A percentile compares a stretch with the other conserved stretches of the same genome.
phyloP scores from a whole-genome alignment of 2,113 vertebrate species.

The Callionymus lyra region DNA sequence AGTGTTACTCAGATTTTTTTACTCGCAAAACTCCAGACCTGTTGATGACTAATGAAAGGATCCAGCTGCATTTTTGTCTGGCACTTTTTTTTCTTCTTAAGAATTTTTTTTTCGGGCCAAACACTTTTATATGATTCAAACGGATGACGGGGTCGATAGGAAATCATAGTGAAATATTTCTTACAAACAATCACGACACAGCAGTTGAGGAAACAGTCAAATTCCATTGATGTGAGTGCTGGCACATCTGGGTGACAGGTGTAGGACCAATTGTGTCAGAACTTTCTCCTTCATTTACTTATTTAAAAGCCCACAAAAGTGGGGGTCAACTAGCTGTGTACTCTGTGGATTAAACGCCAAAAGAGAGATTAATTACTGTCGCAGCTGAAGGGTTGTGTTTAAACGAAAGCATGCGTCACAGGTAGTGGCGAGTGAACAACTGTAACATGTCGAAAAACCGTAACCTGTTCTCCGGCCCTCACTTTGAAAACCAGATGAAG shows the following conservation, averaged over 20 bases:
- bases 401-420: constrained; percentile 40
- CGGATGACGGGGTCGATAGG: no score
- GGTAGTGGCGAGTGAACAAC: constrained; percentile 45
- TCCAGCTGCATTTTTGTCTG: background rate
- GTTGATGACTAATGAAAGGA: constrained; percentile 50
- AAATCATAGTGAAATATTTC: constrained; percentile 1
- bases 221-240: constrained; percentile 29
- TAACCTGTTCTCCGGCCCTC: constrained; percentile 51
- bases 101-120: no score
- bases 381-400: constrained; percentile 1
- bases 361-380: background rate
- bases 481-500: constrained; percentile 67
- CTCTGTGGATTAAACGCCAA: constrained; percentile 11
- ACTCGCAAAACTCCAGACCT: no score
- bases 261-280: constrained; percentile 32
- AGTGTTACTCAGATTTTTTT: constrained; percentile 55
- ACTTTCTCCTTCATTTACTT: constrained; percentile 42
- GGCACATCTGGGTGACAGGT: constrained; percentile 62
- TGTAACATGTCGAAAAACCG: constrained; percentile 50
- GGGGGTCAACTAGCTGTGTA: constrained; percentile 16
- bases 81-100: no score
- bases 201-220: constrained; percentile 19
- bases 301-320: constrained; percentile 31
- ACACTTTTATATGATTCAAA: no score
- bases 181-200: constrained; percentile 25